Evolutionary conservation across 2,797 vertebrate genomes (phyloP), one percentile per base, ranked within the genome.

Genomic region (Tenualosa ilisha): DNA sequence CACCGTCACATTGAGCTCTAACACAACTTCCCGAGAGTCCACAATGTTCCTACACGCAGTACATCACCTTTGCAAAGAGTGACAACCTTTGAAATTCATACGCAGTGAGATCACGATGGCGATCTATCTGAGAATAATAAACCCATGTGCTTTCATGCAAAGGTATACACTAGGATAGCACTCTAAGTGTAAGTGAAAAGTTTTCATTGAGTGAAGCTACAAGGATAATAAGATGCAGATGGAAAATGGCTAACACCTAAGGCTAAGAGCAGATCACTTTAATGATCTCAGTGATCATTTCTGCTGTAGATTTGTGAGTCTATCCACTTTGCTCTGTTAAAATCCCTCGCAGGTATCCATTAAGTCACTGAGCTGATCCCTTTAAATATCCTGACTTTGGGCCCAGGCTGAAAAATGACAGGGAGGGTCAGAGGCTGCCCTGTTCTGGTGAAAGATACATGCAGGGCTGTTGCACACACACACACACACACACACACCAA

Each of bases 381-480:
- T 26, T 8, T 75, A 37, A 40, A 37, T 75, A 75, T 40, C 37
- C 68, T 6, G 68, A 37, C 68, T 37, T 9, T 40, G 68, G 43
- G 65, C 6, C 54, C 40, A 53, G 82, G 83, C n/a, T 54, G 49
- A 87, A 56, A 81, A 72, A 83, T 53, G 54, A 53, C 20, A 37
- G 63, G 26, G 17, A 51, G 81, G 56, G 84, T 83, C 83, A 87
- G 82, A 83, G 83, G 81, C 50, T 31, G 22, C 15, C 13, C 15
- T 46, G 24, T 15, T 82, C 63, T 79, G 84, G 68, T 85, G 43
- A 81, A 40, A 49, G 15, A 65, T 49, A 53, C 53, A 61, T 26
- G 81, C 63, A 26, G 51, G 37, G 31, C 68, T 75, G 26, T 75
- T 26, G 13, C 3, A 17, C 31, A 20, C 5, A 15, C 68, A 75